Conservation (phyloP, 1,140 invertebrate species). For the Vollenhovia emeryi region DNA sequence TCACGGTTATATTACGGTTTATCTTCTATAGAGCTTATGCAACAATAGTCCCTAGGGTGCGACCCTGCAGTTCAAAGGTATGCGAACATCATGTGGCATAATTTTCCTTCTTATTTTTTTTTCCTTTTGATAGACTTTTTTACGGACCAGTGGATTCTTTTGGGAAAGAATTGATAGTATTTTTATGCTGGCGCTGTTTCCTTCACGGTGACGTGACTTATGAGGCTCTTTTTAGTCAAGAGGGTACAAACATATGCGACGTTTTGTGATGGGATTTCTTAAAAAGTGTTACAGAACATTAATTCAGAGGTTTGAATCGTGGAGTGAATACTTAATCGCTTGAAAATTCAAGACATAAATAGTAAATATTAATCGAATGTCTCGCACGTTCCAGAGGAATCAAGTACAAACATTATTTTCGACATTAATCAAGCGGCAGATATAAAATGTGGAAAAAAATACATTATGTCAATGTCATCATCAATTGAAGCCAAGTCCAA, state of each 20-base stretch:
- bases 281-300: constrained; percentile 50
- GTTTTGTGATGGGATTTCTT: constrained; percentile 18
- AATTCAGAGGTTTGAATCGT: constrained; percentile 32
- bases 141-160: constrained; percentile 81
- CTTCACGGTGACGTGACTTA: constrained; percentile 14
- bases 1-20: constrained; percentile 67
- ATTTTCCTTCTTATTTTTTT: constrained; percentile 72
- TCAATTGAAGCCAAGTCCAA: not conserved
- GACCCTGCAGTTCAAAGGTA: constrained; percentile 76
- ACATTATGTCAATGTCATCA: not conserved
- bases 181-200: constrained; percentile 77
- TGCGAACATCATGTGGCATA: constrained; percentile 62
- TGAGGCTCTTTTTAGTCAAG: constrained; percentile 35
- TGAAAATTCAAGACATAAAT: constrained; percentile 54
- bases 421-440: not conserved
- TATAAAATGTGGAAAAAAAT: not conserved
- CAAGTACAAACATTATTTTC: not conserved
- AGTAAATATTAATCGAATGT: not conserved
- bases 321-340: constrained; percentile 57
- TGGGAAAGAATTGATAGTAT: constrained; percentile 82
- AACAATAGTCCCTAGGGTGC: constrained; percentile 80
- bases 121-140: constrained; percentile 76
- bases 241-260: constrained; percentile 74
- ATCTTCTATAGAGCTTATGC: constrained; percentile 66
- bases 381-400: not conserved